Base-by-base conservation (phyloP, 2,797 vertebrate species). In the Alcedo atthis region DNA sequence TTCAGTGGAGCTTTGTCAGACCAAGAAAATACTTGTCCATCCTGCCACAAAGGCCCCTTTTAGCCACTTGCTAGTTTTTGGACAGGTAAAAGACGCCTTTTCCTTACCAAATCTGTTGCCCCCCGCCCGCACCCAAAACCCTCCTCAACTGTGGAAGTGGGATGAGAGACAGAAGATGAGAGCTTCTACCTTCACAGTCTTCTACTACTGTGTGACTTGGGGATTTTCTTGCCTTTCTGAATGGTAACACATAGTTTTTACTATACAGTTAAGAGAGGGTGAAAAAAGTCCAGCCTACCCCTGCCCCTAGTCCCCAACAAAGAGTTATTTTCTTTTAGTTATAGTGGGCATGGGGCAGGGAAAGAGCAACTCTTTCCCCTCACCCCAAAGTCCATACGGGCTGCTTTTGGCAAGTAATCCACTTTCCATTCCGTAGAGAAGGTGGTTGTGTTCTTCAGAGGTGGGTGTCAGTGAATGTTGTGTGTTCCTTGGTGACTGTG, bases 381-480 rank as follows among this genome's bases (percentile, higher is more conserved):
- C 14, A 40, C 51, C 58, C 51, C 42, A 25, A 20, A 45, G 45
- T 54, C 79, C 16, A 8, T 54, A 46, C 49, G 82, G 58, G 79
- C 87, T 94, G 81, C 87, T 94, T 96, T 95, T 96, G 95, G 94
- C 95, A 96, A 95, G 79, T 93, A 71, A 95, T 51, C 90, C 89
- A 48, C 81, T 92, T 81, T 71, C 16, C 21, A 25, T 89, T 78
- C 78, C 68, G 74, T 85, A 69, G 54, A 92, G 82, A 81, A 75
- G 71, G 21, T 59, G 40, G 11, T 21, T 76, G 42, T 81, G 26
- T 45, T 90, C 84, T 63, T 96, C 81, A 96, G 66, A 96, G 97
- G 57, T 99, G 98, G 55, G 99, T 99, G 94, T 99, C 99, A 0
- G 98, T 99, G 96, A 99, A 99, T 28, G 98, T 97, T 66, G 98